Evolutionary conservation across 2,797 vertebrate species (phyloP), one percentile per base, ranked within the genome.

Genomic region (Chelmon rostratus): DNA sequence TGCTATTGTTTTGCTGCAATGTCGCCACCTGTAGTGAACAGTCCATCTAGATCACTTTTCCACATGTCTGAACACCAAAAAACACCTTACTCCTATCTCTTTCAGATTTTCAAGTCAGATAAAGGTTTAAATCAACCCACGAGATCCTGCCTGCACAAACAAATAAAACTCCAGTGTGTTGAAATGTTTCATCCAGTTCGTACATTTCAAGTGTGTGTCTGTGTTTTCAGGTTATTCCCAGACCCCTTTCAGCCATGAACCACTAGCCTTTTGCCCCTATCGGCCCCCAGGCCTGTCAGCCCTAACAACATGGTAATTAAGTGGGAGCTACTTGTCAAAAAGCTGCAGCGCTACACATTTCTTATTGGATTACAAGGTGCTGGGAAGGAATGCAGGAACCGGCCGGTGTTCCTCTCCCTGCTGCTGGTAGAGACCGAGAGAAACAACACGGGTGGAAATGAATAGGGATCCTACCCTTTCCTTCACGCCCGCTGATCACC

Each of bases 291-390:
- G 75, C 78, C 85, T 93, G 89, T 94, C 95, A 93, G 80, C 73
- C 82, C 83, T 67, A 79, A 86, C 91, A 90, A 90, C 90, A 59
- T 53, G 85, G 90, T 95, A 95, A 96, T 96, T 95, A 96, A 95
- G 93, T 95, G 95, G 89, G 86, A 85, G 86, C 89, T 88, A 80
- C 92, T 92, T 90, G 93, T 94, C 92, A 93, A 88, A 88, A 93
- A 87, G 88, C 88, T 88, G 81, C 83, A 78, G 71, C 53, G 91
- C 94, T 84, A 95, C 93, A 96, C 95, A 95, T 95, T 92, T 95
- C 93, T 95, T 95, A 96, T 94, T 95, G 93, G 94, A 95, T 96
- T 96, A 95, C 95, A 95, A 91, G 92, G 87, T 82, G 89, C 86
- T 83, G 87, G 81, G 87, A 80, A 92, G 89, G 92, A 94, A 95